Percentiles rank a stretch among this genome's conserved stretches.
These are phyloP conservation scores for Nymphicus hollandicus DNA, from an alignment of 2,113 vertebrate species.

Conservation along the genomic window DNA sequence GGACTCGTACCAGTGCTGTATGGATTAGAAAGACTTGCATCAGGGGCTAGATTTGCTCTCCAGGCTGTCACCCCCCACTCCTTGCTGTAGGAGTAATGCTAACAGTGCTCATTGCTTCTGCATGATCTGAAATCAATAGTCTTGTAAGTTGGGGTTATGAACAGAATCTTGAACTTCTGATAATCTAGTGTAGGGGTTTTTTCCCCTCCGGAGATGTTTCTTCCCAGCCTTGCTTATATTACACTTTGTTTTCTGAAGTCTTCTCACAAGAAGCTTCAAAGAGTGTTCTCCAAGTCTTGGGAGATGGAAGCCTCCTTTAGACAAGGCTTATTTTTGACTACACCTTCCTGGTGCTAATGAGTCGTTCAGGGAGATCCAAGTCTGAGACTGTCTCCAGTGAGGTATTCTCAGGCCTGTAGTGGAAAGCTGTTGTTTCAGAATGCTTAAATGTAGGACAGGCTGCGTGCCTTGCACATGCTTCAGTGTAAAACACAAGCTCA, in stretches of 20 bases:
- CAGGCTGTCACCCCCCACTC: not conserved
- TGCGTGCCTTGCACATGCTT: not conserved
- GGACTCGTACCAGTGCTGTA: not conserved
- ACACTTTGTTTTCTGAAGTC: not conserved
- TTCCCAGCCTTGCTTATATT: not conserved
- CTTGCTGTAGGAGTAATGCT: not conserved
- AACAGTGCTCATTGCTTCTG: not conserved
- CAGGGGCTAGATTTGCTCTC: not conserved
- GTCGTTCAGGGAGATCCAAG: not conserved
- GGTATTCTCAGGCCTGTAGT: not conserved
- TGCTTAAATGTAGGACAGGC: not conserved
- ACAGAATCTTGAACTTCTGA: not conserved
- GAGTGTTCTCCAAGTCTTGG: not conserved
- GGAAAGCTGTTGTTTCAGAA: not conserved
- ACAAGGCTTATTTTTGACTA: not conserved
- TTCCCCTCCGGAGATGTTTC: not conserved
- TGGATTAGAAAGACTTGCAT: not conserved
- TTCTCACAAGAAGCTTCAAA: not conserved
- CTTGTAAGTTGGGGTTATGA: not conserved
- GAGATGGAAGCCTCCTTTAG: not conserved
- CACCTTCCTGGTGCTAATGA: not conserved
- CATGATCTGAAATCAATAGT: fast-evolving
- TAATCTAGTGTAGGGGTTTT: not conserved
- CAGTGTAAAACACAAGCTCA: not conserved
- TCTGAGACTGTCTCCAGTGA: not conserved